Conservation (phyloP, 2,113 vertebrate species). For the Aphyosemion australe region DNA sequence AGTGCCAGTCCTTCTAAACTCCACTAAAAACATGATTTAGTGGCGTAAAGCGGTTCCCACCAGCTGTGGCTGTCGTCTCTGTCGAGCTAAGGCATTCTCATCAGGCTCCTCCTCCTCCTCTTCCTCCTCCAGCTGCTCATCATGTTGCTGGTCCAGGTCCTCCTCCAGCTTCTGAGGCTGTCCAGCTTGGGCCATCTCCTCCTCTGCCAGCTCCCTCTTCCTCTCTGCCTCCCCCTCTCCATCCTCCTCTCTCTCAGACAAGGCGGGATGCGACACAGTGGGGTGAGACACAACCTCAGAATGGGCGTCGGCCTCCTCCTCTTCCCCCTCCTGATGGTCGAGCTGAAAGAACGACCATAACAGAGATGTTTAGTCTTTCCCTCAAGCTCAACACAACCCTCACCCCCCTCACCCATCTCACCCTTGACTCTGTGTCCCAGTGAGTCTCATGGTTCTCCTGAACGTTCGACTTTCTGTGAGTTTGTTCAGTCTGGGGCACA, state of each 20-base stretch:
- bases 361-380: background rate
- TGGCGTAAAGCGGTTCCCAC: conserved; percentile 36
- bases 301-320: conserved; percentile 56
- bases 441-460: conserved; percentile 22
- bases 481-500: conserved; percentile 4
- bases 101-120: conserved; percentile 71
- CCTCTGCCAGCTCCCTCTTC: conserved; percentile 89
- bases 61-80: conserved; percentile 57
- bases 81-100: conserved; percentile 71
- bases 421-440: conserved; percentile 42
- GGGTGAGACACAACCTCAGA: conserved; percentile 77
- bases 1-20: too few species aligned
- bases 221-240: conserved; percentile 87
- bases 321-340: conserved; percentile 32
- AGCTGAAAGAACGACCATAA: conserved; percentile 19
- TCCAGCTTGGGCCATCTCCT: conserved; percentile 87
- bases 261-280: conserved; percentile 7
- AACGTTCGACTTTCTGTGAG: background rate
- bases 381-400: too few species aligned
- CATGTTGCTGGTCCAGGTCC: conserved; percentile 73
- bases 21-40: background rate
- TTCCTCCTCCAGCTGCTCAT: conserved; percentile 70
- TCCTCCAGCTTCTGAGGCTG: conserved; percentile 82
- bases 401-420: conserved; percentile 20
- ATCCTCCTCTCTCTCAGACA: conserved; percentile 72